These are phyloP conservation scores for Rhadinocentrus ornatus DNA, from an alignment of 2,797 vertebrate species.

Conservation along the genomic window DNA sequence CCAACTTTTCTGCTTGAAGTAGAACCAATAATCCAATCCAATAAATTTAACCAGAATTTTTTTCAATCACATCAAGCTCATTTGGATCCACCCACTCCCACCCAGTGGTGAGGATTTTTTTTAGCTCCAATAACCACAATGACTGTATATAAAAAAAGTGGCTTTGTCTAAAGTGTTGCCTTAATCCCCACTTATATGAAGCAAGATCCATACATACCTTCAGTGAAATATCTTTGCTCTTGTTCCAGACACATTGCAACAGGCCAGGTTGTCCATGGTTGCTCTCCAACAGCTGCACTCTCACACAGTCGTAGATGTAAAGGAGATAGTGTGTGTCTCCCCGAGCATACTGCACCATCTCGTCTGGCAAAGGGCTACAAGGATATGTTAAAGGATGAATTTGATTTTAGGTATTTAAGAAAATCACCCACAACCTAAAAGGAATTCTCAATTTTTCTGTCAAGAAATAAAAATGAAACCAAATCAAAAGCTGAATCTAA, in stretches of 20 bases:
- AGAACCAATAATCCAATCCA: too few species aligned
- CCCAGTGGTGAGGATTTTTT: too few species aligned
- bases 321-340: conserved; percentile 96
- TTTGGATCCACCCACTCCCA: too few species aligned
- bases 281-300: conserved; percentile 85
- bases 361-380: conserved; percentile 91
- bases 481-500: neutral
- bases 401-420: neutral
- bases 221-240: conserved; percentile 90
- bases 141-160: neutral
- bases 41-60: too few species aligned
- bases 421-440: neutral
- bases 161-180: neutral
- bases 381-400: neutral
- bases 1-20: too few species aligned
- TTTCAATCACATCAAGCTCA: too few species aligned
- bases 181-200: neutral
- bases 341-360: conserved; percentile 93
- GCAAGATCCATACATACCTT: conserved; percentile 82
- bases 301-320: conserved; percentile 91
- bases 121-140: too few species aligned
- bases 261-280: conserved; percentile 85
- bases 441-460: neutral
- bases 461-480: neutral
- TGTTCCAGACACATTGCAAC: conserved; percentile 91